phyloP scores from a whole-genome alignment of 2,797 vertebrate genomes.

The Iguana delicatissima region DNA sequence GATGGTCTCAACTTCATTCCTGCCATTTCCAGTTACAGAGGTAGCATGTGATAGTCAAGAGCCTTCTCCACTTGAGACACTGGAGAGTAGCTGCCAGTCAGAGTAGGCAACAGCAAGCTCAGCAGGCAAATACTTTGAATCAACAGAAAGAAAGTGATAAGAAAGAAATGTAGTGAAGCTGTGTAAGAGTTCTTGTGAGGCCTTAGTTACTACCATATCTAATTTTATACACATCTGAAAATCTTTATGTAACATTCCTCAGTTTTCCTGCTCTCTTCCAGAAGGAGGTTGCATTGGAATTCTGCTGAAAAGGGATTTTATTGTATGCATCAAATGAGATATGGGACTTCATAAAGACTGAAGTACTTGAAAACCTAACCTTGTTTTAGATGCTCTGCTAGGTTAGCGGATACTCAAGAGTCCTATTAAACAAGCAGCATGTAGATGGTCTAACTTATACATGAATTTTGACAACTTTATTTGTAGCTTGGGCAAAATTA shows the following conservation, averaged over 20 bases:
- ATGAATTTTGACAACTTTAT: slow-evolving; percentile 36
- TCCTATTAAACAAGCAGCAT: background rate
- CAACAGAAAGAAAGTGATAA: too few relatives aligned
- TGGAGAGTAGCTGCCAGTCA: too few relatives aligned
- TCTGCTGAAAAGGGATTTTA: background rate
- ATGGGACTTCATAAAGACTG: slow-evolving; percentile 32
- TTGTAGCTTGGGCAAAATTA: background rate
- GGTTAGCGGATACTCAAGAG: slow-evolving; percentile 28
- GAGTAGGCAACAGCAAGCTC: too few relatives aligned
- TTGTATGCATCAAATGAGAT: slow-evolving; percentile 12
- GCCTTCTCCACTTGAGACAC: too few relatives aligned
- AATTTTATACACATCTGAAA: slow-evolving; percentile 13
- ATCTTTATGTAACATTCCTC: background rate
- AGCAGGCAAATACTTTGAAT: too few relatives aligned
- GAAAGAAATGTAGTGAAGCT: too few relatives aligned
- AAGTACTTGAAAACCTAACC: slow-evolving; percentile 42
- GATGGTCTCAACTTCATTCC: too few relatives aligned
- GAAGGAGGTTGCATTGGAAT: slow-evolving; percentile 8
- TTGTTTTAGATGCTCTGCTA: slow-evolving; percentile 29
- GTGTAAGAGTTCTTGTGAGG: background rate
- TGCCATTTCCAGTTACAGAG: too few relatives aligned
- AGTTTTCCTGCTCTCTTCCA: slow-evolving; percentile 11
- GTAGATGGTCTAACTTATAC: slow-evolving; percentile 7
- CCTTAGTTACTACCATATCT: background rate
- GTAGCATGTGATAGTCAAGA: too few relatives aligned